phyloP scores from a whole-genome alignment of 2,113 vertebrate genomes.

The Cololabis saira region DNA sequence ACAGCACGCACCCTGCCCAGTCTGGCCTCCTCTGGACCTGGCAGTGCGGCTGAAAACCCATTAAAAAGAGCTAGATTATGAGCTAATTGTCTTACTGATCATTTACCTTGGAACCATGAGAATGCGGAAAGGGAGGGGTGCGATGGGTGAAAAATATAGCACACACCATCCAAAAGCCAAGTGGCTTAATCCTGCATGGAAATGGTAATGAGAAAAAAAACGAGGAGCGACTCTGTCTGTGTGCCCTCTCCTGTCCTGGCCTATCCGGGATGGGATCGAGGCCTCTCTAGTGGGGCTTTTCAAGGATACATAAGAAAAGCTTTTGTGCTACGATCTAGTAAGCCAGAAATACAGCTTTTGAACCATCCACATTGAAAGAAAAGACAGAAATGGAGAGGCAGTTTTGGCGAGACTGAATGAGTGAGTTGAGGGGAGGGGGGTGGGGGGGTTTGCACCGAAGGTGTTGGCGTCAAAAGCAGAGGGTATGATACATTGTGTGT shows the following conservation, averaged over 20 bases:
- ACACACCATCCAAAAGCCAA: slow-evolving; percentile 76
- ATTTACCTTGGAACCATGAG: slow-evolving; percentile 67
- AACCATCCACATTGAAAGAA: slow-evolving; percentile 74
- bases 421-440: slow-evolving; percentile 41
- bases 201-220: slow-evolving; percentile 89
- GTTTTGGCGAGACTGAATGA: slow-evolving; percentile 66
- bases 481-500: slow-evolving; percentile 62
- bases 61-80: slow-evolving; percentile 62
- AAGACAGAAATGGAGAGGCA: slow-evolving; percentile 57
- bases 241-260: slow-evolving; percentile 76
- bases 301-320: slow-evolving; percentile 83
- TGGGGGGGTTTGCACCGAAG: slow-evolving; percentile 42
- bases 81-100: slow-evolving; percentile 68
- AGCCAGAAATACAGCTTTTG: slow-evolving; percentile 86
- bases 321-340: slow-evolving; percentile 88
- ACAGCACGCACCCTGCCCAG: slow-evolving; percentile 35
- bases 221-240: slow-evolving; percentile 77
- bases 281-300: slow-evolving; percentile 85
- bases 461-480: slow-evolving; percentile 78
- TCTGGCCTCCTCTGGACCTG: slow-evolving; percentile 40
- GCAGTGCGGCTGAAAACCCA: slow-evolving; percentile 53
- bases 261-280: slow-evolving; percentile 78
- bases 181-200: slow-evolving; percentile 87
- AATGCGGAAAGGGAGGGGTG: slow-evolving; percentile 46
- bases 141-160: slow-evolving; percentile 66